Evolutionary conservation across 1,140 invertebrate genomes (phyloP).

Genomic region (Pogonomyrmex californicus): DNA sequence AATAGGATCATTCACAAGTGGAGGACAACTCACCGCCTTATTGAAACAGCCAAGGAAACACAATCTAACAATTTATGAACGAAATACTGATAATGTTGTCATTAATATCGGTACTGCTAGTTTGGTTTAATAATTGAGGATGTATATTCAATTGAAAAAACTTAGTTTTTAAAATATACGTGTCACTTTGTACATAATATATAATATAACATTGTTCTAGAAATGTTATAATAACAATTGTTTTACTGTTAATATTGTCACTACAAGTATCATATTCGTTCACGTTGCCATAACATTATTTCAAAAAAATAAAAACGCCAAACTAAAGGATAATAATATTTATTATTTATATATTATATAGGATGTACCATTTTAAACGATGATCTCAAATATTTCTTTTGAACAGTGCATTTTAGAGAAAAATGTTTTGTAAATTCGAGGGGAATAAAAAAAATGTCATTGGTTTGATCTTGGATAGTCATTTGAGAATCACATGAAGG

Average conservation of each 20-base stretch:
- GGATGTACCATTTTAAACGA: too few species aligned
- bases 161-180: background rate
- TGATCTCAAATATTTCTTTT: too few species aligned
- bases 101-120: constrained; percentile 82
- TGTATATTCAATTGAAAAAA: constrained; percentile 5
- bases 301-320: constrained; percentile 34
- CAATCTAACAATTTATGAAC: constrained; percentile 79
- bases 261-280: constrained; percentile 45
- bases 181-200: constrained; percentile 6
- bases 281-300: constrained; percentile 48
- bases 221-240: constrained; percentile 17
- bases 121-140: constrained; percentile 72
- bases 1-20: constrained; percentile 74
- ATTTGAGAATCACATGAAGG: too few species aligned
- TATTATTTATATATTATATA: constrained; percentile 57
- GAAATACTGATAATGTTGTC: constrained; percentile 79
- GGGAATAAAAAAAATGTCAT: too few species aligned
- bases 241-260: constrained; percentile 23
- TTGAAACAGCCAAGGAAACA: constrained; percentile 80
- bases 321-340: constrained; percentile 62
- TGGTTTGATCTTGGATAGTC: too few species aligned
- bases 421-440: too few species aligned
- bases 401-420: too few species aligned
- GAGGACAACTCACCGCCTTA: constrained; percentile 78
- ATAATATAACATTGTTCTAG: background rate